Base-by-base conservation (phyloP, 2,113 vertebrate species). In the Callorhinus ursinus region DNA sequence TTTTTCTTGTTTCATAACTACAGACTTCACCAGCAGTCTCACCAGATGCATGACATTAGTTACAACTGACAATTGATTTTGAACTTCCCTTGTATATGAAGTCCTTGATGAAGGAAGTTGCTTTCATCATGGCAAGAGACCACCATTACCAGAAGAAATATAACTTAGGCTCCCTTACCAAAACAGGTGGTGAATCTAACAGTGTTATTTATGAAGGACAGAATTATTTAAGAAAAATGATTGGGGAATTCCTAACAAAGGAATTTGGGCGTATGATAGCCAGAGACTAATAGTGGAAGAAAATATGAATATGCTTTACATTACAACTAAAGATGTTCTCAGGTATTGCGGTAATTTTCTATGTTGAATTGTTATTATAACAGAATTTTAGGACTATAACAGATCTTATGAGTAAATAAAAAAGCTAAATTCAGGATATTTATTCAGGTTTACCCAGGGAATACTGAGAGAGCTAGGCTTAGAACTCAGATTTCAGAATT, bases 381-480 rank as follows among this genome's bases (percentile, higher is more conserved):
- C 42, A 86, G 39, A 76, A 84, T 89, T 95, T 95, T 74, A 81
- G 4, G 33, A 82, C 36, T 71, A 10, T n/a, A 88, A 10, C 7
- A 76, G 49, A 71, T 51, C 42, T 93, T 31, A 46, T 80, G 39
- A 95, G 18, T 24, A 80, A 88, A 59, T 72, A 72, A 82, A 39
- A 95, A 84, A 74, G 46, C 55, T 63, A 92, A 92, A 77, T 97
- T 91, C 18, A 95, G 85, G 36, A 49, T 93, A 83, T 83, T 76
- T 92, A 51, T 71, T 87, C 51, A 84, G 9, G 7, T 79, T 88
- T 63, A 59, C 19, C 39, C 8, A 82, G n/a, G 63, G n/a, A 63
- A 72, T 82, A 80, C 76, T 95, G 21, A 81, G 49, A 67, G 26
- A 91, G 21, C 46, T 65, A 79, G n/a, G 36, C 28, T 85, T 89